Conservation (phyloP, 1,140 invertebrate species). For the Drosophila nasuta region DNA sequence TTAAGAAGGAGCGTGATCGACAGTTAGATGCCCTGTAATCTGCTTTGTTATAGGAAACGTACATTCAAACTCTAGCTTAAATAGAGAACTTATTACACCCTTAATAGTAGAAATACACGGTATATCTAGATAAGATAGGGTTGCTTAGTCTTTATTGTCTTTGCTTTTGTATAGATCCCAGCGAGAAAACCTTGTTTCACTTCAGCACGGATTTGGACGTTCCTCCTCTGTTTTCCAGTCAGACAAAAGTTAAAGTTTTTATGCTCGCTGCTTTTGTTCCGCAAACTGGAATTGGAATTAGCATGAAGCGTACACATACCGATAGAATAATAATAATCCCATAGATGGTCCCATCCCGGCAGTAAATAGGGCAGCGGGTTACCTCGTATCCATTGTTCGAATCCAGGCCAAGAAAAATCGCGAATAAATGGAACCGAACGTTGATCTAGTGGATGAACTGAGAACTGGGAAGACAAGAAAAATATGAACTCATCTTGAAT, state of each 20-base stretch:
- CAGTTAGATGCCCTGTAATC: neutral
- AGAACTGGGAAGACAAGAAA: neutral
- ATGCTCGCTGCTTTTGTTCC: slow-evolving; percentile 69
- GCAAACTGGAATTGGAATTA: slow-evolving; percentile 70
- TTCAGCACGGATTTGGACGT: slow-evolving; percentile 18
- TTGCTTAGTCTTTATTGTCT: slow-evolving; percentile 50
- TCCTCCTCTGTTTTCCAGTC: slow-evolving; percentile 17
- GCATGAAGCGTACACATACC: slow-evolving; percentile 42
- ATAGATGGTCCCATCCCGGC: slow-evolving; percentile 57
- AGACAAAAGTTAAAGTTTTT: slow-evolving; percentile 72
- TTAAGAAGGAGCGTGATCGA: neutral
- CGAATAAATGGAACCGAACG: slow-evolving; percentile 11
- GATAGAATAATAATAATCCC: slow-evolving; percentile 43
- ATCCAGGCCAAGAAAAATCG: slow-evolving; percentile 7
- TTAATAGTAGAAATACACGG: neutral
- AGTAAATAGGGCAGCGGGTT: slow-evolving; percentile 66
- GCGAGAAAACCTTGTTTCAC: slow-evolving; percentile 37
- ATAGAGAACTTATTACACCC: neutral
- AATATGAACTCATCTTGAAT: neutral
- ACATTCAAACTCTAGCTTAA: neutral
- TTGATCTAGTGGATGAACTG: neutral
- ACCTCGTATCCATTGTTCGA: slow-evolving; percentile 42
- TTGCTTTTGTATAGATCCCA: slow-evolving; percentile 43
- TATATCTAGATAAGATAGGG: slow-evolving; percentile 49
- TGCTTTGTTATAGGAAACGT: neutral